A percentile compares a stretch with the other conserved stretches of the same genome.
These are phyloP conservation scores for Mercenaria mercenaria DNA, from an alignment of 1,140 invertebrate species.

Conservation along the genomic window DNA sequence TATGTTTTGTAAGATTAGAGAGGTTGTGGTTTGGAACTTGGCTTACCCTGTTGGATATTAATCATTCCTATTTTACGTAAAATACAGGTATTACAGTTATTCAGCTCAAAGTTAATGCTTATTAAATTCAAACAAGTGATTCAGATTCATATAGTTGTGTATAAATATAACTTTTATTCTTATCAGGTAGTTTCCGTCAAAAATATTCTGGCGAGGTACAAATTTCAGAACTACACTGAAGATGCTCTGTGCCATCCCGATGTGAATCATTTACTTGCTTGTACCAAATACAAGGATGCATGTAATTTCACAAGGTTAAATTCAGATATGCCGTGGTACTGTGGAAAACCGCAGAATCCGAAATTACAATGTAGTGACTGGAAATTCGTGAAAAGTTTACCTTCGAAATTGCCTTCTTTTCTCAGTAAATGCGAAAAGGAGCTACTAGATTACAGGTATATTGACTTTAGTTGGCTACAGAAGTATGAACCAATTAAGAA, in stretches of 20 bases:
- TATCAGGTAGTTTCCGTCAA: neutral
- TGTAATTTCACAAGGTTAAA: slow-evolving; percentile 67
- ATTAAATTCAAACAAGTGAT: too few relatives aligned
- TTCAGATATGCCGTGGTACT: slow-evolving; percentile 69
- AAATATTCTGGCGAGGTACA: slow-evolving; percentile 18
- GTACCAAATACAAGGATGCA: slow-evolving; percentile 17
- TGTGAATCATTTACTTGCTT: neutral
- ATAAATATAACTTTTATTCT: too few relatives aligned
- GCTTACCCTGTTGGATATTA: too few relatives aligned
- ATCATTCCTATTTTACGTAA: too few relatives aligned
- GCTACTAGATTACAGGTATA: too few relatives aligned
- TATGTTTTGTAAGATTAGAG: too few relatives aligned
- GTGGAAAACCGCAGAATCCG: slow-evolving; percentile 43
- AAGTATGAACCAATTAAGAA: too few relatives aligned
- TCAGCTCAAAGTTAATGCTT: too few relatives aligned
- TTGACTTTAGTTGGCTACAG: too few relatives aligned
- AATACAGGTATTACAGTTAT: too few relatives aligned
- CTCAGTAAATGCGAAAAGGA: neutral
- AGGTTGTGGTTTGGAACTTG: too few relatives aligned
- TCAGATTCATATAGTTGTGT: too few relatives aligned
- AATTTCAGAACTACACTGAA: neutral
- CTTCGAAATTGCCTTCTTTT: neutral
- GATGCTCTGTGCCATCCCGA: slow-evolving; percentile 32
- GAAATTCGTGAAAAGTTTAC: neutral
- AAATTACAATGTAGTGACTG: slow-evolving; percentile 27